These are phyloP conservation scores for Danio tinwini DNA, from an alignment of 2,797 vertebrate genomes.

Conservation along the genomic window DNA sequence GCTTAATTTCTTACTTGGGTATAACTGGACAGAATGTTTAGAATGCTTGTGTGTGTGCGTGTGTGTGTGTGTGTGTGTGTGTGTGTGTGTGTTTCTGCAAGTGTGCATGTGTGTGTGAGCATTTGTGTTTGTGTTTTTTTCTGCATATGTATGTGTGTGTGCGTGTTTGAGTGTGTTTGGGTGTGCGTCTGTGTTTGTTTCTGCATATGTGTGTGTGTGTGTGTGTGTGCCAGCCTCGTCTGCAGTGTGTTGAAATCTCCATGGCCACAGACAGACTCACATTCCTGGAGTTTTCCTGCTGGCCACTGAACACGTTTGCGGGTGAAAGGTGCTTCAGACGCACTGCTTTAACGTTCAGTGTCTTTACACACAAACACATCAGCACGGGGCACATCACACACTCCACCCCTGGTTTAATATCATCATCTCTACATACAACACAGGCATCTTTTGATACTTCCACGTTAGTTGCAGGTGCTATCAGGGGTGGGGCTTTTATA, in stretches of 20 bases:
- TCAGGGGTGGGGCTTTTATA: not conserved
- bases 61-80: too few relatives aligned
- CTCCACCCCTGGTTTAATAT: not conserved
- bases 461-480: not conserved
- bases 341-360: conserved; percentile 14
- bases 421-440: not conserved
- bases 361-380: too few relatives aligned
- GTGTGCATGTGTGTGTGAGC: not conserved
- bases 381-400: not conserved
- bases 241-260: conserved; percentile 47
- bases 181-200: too few relatives aligned
- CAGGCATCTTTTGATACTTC: not conserved
- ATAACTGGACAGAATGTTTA: too few relatives aligned
- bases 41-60: too few relatives aligned
- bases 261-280: conserved; percentile 56
- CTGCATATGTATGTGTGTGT: too few relatives aligned
- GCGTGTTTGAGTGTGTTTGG: not conserved
- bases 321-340: conserved; percentile 47
- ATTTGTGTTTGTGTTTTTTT: too few relatives aligned
- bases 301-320: conserved; percentile 42
- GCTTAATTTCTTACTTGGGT: too few relatives aligned
- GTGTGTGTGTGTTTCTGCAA: too few relatives aligned
- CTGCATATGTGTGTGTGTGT: not conserved
- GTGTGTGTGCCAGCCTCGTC: conserved; percentile 10
- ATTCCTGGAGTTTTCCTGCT: conserved; percentile 55